Conservation (phyloP, 2,113 vertebrate species). For the Salvelinus alpinus region DNA sequence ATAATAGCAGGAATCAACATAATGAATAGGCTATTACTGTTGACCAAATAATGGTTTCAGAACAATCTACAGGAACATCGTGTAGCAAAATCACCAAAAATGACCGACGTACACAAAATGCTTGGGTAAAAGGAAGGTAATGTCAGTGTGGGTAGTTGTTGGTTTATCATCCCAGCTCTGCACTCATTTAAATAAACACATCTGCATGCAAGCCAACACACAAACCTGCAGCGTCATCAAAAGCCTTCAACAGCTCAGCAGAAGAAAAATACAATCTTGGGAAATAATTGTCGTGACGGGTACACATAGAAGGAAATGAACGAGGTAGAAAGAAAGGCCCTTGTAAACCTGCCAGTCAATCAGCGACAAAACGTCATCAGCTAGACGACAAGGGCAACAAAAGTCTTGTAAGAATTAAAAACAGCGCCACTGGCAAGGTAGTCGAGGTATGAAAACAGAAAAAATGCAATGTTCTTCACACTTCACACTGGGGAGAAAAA, state of each 20-base stretch:
- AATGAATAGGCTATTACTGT: too few relatives aligned
- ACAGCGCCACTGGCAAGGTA: conserved; percentile 51
- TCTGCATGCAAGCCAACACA: conserved; percentile 26
- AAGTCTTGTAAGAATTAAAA: conserved; percentile 30
- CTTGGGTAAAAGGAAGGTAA: neutral
- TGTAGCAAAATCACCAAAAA: too few relatives aligned
- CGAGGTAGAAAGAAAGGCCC: conserved; percentile 6
- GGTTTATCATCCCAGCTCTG: too few relatives aligned
- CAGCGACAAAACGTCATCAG: conserved; percentile 4
- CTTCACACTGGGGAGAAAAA: conserved; percentile 8
- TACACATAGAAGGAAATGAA: conserved; percentile 8
- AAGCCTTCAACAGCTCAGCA: conserved; percentile 32
- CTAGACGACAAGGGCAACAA: conserved; percentile 23
- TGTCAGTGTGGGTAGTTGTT: too few relatives aligned
- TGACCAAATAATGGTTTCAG: too few relatives aligned
- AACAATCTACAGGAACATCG: too few relatives aligned
- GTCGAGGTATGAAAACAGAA: conserved; percentile 21
- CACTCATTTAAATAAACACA: conserved; percentile 11
- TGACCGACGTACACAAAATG: too few relatives aligned
- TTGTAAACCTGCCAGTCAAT: conserved; percentile 52
- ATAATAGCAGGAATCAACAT: too few relatives aligned
- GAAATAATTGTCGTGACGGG: conserved; percentile 49
- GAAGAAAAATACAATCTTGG: conserved; percentile 35
- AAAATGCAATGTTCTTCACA: conserved; percentile 29
- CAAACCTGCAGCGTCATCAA: conserved; percentile 32